phyloP scores from a whole-genome alignment of 2,113 vertebrate genomes.

The Pterocles burchelli region DNA sequence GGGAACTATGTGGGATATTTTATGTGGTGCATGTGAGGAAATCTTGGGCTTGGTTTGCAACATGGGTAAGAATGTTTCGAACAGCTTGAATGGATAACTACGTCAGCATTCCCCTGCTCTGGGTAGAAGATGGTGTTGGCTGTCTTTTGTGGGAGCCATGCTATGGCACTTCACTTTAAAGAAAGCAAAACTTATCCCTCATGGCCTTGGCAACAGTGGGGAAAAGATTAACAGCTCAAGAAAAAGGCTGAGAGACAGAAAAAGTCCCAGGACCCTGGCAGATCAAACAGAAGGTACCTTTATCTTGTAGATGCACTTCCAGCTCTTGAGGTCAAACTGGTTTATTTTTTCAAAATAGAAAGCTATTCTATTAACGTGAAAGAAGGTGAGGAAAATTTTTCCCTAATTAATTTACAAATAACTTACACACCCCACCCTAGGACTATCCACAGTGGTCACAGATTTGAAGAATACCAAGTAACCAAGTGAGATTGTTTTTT shows the following conservation, averaged over 20 bases:
- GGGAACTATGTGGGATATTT: neutral
- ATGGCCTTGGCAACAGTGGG: neutral
- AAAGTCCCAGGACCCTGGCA: neutral
- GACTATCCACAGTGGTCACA: neutral
- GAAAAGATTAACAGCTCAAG: neutral
- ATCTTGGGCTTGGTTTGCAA: neutral
- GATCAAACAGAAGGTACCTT: neutral
- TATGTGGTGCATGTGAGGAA: neutral
- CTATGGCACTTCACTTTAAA: neutral
- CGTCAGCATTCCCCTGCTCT: fast-evolving
- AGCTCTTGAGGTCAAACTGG: neutral
- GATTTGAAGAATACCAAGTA: neutral
- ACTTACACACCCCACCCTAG: neutral
- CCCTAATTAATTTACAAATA: neutral
- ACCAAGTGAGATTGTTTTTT: neutral
- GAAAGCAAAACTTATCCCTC: neutral
- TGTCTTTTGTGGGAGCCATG: neutral
- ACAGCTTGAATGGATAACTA: neutral
- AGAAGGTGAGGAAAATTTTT: fast-evolving
- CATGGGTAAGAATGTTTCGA: neutral
- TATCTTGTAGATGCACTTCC: neutral
- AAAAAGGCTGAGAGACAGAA: neutral
- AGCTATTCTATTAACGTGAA: neutral
- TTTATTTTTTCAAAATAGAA: neutral
- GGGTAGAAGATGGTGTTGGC: neutral